Evolutionary conservation across 2,888 invertebrate genomes (phyloP).

Genomic region (Pachycephus smyrnensis): DNA sequence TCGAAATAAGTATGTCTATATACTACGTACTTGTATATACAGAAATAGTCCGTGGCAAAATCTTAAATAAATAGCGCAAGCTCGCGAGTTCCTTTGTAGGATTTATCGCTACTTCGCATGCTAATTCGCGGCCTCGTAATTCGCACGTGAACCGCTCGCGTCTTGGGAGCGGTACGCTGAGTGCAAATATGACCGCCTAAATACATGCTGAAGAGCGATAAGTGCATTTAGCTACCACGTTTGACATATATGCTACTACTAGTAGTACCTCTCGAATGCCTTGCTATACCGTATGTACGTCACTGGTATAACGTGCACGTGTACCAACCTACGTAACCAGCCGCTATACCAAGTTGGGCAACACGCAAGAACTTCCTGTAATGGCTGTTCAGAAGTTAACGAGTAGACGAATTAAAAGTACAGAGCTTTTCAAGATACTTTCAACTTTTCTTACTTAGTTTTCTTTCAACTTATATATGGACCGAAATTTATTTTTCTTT

Average conservation of each 20-base stretch:
- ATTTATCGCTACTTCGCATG: background rate
- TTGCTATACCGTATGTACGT: background rate
- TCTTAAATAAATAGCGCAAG: background rate
- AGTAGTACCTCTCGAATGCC: background rate
- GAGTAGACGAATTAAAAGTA: background rate
- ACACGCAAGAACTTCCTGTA: background rate
- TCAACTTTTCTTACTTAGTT: background rate
- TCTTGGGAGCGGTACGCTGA: background rate
- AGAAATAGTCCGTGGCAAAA: too few relatives aligned
- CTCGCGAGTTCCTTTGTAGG: background rate
- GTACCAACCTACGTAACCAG: background rate
- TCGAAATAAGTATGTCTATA: background rate
- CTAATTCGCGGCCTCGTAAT: background rate
- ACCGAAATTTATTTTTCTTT: background rate
- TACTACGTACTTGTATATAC: too few relatives aligned
- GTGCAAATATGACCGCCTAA: slow-evolving; percentile 30
- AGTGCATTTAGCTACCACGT: slow-evolving; percentile 46
- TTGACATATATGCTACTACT: slow-evolving; percentile 42
- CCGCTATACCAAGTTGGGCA: background rate
- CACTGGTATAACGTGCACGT: background rate
- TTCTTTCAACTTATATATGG: background rate
- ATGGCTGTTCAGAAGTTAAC: background rate
- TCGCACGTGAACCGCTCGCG: background rate
- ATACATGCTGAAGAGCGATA: slow-evolving; percentile 47
- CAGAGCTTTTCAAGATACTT: background rate